Evolutionary conservation across 2,113 vertebrate species (phyloP).

Genomic region (Dasyurus viverrinus): DNA sequence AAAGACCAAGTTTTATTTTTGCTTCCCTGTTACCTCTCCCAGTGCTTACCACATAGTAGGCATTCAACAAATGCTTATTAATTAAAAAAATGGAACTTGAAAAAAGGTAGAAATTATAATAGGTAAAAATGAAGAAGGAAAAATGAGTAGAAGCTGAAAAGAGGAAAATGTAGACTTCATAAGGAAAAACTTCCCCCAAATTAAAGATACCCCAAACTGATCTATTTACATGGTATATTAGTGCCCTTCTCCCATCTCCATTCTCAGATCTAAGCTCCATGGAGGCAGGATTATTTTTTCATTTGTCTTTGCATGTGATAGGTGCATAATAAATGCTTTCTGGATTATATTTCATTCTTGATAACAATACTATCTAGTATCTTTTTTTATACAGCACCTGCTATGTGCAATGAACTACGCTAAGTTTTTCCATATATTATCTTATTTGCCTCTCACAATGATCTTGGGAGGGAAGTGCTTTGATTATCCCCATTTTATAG

Average conservation of each 20-base stretch:
- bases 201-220: background rate
- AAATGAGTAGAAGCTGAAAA: background rate
- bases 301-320: background rate
- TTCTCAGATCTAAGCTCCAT: background rate
- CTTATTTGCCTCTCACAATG: background rate
- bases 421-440: background rate
- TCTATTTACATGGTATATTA: background rate
- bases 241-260: background rate
- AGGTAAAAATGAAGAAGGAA: background rate
- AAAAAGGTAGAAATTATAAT: no score
- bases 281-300: background rate
- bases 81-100: conserved; percentile 38
- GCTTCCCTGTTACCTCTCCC: background rate
- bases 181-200: background rate
- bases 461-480: background rate
- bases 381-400: background rate
- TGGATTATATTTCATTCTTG: background rate
- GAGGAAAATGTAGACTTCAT: background rate
- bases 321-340: background rate
- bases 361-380: background rate
- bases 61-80: conserved; percentile 12
- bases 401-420: background rate
- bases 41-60: background rate
- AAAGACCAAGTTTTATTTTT: background rate
- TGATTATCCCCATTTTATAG: background rate